Conservation (phyloP, 1,140 invertebrate genomes). For the Drosophila tani region DNA sequence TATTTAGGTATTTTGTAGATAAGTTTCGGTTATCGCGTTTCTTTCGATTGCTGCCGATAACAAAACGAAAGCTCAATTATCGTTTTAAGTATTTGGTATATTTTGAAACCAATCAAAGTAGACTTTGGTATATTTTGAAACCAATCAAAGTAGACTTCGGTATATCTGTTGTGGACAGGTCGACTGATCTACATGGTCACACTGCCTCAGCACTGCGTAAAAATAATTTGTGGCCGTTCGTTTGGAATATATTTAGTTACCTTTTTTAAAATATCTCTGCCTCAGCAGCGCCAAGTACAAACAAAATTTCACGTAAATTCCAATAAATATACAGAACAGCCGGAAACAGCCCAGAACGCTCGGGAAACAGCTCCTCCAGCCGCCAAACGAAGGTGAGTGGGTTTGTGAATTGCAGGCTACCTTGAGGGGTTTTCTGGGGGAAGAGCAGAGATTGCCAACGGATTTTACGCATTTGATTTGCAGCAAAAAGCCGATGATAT, state of each 20-base stretch:
- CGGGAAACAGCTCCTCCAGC: slow-evolving; percentile 1
- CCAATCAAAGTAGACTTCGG: neutral
- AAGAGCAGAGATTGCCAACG: slow-evolving; percentile 37
- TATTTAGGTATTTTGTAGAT: neutral
- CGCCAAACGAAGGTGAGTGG: slow-evolving; percentile 12
- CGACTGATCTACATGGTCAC: neutral
- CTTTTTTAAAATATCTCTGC: neutral
- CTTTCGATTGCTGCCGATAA: neutral
- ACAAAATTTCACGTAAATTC: slow-evolving; percentile 33
- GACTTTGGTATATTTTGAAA: neutral
- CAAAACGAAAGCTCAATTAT: neutral
- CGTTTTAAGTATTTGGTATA: neutral
- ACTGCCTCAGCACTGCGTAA: slow-evolving; percentile 1
- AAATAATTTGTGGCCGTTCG: slow-evolving; percentile 5
- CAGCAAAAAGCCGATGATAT: slow-evolving; percentile 40
- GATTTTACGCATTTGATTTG: slow-evolving; percentile 46
- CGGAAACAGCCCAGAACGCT: neutral
- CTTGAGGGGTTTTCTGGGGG: neutral
- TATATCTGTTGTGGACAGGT: no score
- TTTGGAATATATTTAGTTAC: neutral
- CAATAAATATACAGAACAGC: neutral
- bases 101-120: neutral
- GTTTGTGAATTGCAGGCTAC: neutral
- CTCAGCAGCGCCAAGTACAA: neutral
- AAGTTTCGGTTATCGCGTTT: neutral